phyloP scores from a whole-genome alignment of 2,113 vertebrate species.

The Thomomys bottae region DNA sequence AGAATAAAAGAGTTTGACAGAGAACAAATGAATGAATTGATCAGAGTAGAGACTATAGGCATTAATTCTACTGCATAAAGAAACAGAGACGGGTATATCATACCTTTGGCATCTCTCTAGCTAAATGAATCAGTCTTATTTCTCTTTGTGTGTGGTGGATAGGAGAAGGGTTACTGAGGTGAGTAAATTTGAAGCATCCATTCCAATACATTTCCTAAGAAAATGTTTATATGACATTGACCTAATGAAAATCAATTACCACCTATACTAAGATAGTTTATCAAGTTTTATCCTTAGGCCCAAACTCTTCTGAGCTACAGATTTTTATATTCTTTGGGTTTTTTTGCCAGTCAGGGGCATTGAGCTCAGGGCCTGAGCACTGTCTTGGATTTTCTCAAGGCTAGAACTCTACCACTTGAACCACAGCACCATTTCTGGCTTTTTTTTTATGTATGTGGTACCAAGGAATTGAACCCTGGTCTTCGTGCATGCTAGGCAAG shows the following conservation, averaged over 20 bases:
- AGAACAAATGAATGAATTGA: not conserved
- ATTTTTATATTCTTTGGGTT: not conserved
- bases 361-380: too few relatives aligned
- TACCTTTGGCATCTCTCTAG: not conserved
- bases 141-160: not conserved
- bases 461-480: too few relatives aligned
- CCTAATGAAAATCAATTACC: slow-evolving; percentile 1
- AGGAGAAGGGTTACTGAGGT: fast-evolving
- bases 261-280: not conserved
- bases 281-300: not conserved
- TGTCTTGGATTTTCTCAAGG: too few relatives aligned
- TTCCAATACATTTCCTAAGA: not conserved
- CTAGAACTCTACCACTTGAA: too few relatives aligned
- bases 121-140: not conserved
- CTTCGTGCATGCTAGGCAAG: too few relatives aligned
- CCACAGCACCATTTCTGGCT: too few relatives aligned
- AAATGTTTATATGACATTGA: not conserved
- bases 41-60: not conserved
- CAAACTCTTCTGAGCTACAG: not conserved
- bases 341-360: too few relatives aligned
- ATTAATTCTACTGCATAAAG: not conserved
- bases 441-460: too few relatives aligned
- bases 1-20: not conserved
- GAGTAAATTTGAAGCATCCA: not conserved
- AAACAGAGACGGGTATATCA: not conserved